Base-by-base conservation (phyloP, 2,888 invertebrate species). In the Zygaena filipendulae region DNA sequence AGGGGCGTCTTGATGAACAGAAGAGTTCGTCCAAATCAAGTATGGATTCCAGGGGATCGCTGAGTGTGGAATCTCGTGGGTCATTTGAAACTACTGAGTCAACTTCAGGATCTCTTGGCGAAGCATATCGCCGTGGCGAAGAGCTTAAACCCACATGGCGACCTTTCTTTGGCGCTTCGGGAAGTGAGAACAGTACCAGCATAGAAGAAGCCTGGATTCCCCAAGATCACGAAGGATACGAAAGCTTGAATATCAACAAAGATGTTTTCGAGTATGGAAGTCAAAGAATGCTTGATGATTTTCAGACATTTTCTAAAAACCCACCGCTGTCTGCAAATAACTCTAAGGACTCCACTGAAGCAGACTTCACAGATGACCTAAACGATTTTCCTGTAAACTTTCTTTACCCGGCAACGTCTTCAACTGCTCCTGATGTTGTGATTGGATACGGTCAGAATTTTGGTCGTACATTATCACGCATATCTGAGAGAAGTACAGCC, bases 401-500 rank as follows among this genome's bases (percentile, higher is more conserved):
- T 55, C 83, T 87, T 14, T 91, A 91, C 59, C 88, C 91, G 42
- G 82, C 85, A 30, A 75, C 82, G 5, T 83, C 84, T 11, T 81
- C 84, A 11, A 79, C 82, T 3, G 82, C 85, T 43, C 80, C 86
- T 1, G 90, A 90, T 52, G 85, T 90, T 23, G 81, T 90, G 25
- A 82, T 84, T 24, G 87, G 87, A 5, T 90, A 89, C 48, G 88
- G 87, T 4, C 84, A 87, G 33, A 87, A 87, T 23, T 92, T 90
- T 63, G 86, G 87, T 0, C 82, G 93, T 22, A 93, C 93, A 0
- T 75, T 93, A 13, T 92, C 92, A 1, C 81, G 93, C 37, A 94
- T 94, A 52, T 93, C 92, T 0, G 94, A 94, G 66, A 82, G 92
- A 22, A 93, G 92, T 42, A 93, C 93, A 6, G 91, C 92, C 7